Evolutionary conservation across 2,888 invertebrate genomes (phyloP), one percentile per base, ranked within the genome.

Genomic region (Rhagonycha fulva): DNA sequence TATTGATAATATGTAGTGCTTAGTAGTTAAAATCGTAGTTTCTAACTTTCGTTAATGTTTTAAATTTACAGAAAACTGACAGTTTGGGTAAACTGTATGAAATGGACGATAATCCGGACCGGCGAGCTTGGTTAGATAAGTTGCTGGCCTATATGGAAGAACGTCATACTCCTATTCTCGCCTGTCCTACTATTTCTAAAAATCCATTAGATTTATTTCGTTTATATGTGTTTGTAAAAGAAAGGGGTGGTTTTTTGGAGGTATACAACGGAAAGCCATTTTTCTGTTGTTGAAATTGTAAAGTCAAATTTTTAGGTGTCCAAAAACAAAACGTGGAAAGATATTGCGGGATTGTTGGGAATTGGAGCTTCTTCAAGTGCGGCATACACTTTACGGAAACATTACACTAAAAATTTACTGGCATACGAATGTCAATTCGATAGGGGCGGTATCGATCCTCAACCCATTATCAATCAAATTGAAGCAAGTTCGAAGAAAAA

Each of bases 271-370:
- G n/a, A 23, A 73, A 26, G 12, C 23, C 63, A 68, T 72, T 68
- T 75, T 61, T 26, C 24, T 24, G 30, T 73, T 72, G 76, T 80
- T 77, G 9, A 9, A 70, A 70, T 19, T 72, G 19, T 62, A 62
- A 62, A 47, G 47, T 62, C 62, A 26, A 28, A 66, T 62, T 85
- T 87, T 76, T 90, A 98, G 98, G 98, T 99, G 83, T 98, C 98
- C 78, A 98, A 98, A 90, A 96, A 96, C 89, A 99, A 99, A 90
- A 96, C 96, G 84, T 99, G 99, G 99, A 99, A 99, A 89, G 98
- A 99, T 88, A 96, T 99, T 83, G 98, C 99, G 79, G 97, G 97
- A 75, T 91, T 96, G 83, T 91, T 99, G 81, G 98, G 98, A 79
- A 98, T 99, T 84, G 98, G 98, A 75, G 98, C 98, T 73, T 98